phyloP scores from a whole-genome alignment of 2,113 vertebrate species.

The Ornithorhynchus anatinus region DNA sequence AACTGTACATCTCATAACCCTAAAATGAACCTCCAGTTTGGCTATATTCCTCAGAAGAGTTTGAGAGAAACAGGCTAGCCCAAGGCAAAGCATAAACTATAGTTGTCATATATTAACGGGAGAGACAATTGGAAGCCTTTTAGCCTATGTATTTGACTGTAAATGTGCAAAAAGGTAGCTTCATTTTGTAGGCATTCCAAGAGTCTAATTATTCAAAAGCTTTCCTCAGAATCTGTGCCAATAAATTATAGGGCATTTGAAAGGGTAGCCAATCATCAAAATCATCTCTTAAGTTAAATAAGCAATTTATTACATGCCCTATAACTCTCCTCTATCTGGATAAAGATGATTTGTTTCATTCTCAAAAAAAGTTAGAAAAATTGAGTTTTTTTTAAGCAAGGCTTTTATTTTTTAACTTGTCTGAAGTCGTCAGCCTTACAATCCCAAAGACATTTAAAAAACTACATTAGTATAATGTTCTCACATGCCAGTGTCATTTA shows the following conservation, averaged over 20 bases:
- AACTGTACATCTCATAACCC: conserved; percentile 15
- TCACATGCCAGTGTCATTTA: background rate
- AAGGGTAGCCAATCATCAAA: background rate
- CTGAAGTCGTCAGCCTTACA: background rate
- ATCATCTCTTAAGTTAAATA: background rate
- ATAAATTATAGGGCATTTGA: background rate
- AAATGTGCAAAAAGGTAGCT: conserved; percentile 29
- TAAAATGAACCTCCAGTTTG: conserved; percentile 25
- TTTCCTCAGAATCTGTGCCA: background rate
- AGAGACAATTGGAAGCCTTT: conserved; percentile 11
- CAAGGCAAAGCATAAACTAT: conserved; percentile 1
- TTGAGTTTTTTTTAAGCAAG: background rate
- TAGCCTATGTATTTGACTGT: background rate
- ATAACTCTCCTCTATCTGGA: background rate
- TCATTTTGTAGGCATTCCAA: conserved; percentile 17
- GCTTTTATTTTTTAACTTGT: background rate
- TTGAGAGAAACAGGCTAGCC: conserved; percentile 29
- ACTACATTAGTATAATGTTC: background rate
- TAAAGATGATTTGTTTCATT: conserved; percentile 1
- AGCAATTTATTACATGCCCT: background rate
- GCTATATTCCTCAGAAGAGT: conserved; percentile 16
- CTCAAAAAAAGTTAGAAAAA: background rate
- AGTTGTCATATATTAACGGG: background rate
- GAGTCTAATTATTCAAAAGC: background rate
- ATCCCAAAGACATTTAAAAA: too few relatives aligned